Conservation (phyloP, 1,140 invertebrate species). For the Sitobion miscanthi region DNA sequence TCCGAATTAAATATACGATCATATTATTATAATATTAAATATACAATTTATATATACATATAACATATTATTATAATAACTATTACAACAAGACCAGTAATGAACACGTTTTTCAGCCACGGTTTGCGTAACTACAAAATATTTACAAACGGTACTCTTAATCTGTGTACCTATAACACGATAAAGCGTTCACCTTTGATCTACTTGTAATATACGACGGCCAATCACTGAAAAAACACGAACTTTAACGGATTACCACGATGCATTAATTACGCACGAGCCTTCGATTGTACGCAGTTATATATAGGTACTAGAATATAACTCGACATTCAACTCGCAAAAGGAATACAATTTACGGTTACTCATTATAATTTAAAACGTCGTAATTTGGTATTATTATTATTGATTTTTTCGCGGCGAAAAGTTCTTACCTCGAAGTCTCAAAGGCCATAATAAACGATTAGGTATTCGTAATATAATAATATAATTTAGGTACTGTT, state of each 20-base stretch:
- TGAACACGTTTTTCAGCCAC: neutral
- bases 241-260: neutral
- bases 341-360: neutral
- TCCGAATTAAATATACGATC: neutral
- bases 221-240: neutral
- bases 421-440: neutral
- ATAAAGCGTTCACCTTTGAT: conserved; percentile 20
- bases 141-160: neutral
- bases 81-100: neutral
- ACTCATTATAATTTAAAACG: neutral
- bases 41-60: neutral
- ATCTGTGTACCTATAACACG: neutral
- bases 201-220: neutral
- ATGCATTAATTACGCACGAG: neutral
- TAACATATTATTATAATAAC: neutral
- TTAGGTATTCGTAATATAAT: neutral
- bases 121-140: neutral
- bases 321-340: neutral
- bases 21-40: neutral
- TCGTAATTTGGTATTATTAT: neutral
- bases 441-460: neutral
- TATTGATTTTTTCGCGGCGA: neutral
- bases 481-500: neutral
- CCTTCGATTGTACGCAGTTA: neutral
- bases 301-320: neutral